Evolutionary conservation across 2,888 invertebrate genomes (phyloP).

Genomic region (Epsilonema sp.): DNA sequence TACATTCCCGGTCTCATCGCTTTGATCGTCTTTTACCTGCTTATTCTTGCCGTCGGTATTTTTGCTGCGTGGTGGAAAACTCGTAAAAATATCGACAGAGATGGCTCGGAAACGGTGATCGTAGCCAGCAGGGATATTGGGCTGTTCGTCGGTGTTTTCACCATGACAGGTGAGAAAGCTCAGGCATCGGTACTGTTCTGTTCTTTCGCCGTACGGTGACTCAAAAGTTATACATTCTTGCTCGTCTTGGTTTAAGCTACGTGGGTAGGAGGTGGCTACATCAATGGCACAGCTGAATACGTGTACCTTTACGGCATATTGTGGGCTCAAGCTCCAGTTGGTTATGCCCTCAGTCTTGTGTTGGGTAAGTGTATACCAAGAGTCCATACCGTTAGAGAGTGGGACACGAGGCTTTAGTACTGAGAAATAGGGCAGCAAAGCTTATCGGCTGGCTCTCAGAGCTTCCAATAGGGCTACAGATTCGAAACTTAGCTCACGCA

Average conservation of each 20-base stretch:
- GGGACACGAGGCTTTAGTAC: too few relatives aligned
- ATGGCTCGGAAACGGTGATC: slow-evolving; percentile 69
- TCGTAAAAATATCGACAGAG: neutral
- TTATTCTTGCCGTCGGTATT: slow-evolving; percentile 3
- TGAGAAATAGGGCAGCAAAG: too few relatives aligned
- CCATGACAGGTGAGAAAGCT: slow-evolving; percentile 66
- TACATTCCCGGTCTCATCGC: neutral
- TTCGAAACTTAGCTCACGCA: too few relatives aligned
- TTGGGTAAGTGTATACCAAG: slow-evolving; percentile 57
- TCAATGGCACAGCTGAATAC: slow-evolving; percentile 88
- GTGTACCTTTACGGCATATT: slow-evolving; percentile 73
- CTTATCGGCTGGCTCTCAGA: too few relatives aligned
- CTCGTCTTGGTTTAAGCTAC: slow-evolving; percentile 35
- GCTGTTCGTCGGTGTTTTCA: slow-evolving; percentile 81
- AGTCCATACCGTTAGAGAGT: too few relatives aligned
- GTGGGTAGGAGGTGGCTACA: slow-evolving; percentile 96
- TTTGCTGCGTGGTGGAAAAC: slow-evolving; percentile 4
- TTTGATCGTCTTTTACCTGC: slow-evolving; percentile 3
- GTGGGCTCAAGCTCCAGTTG: slow-evolving; percentile 95
- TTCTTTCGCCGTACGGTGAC: neutral
- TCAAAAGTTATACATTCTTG: neutral
- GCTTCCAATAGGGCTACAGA: too few relatives aligned
- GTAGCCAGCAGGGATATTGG: slow-evolving; percentile 80
- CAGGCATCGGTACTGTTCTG: too few relatives aligned
- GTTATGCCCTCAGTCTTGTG: slow-evolving; percentile 76